These are phyloP conservation scores for Myodes glareolus DNA, from an alignment of 2,113 vertebrate species.

Conservation along the genomic window DNA sequence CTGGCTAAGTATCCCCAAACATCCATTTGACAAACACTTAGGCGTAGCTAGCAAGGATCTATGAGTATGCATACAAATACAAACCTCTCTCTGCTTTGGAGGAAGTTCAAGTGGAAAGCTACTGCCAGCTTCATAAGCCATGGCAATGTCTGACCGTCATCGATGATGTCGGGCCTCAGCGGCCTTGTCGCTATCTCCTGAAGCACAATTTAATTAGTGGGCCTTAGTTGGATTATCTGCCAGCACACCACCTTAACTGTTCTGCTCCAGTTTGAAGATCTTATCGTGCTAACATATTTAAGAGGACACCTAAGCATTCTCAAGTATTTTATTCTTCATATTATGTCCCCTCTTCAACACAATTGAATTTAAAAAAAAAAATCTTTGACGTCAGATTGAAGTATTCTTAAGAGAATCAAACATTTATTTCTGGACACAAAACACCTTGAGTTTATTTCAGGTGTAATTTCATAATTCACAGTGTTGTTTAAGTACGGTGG, in stretches of 20 bases:
- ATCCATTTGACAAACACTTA: not conserved
- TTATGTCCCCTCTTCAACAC: not conserved
- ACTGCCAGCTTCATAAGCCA: constrained; percentile 73
- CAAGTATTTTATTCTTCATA: constrained; percentile 50
- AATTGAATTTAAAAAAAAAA: constrained; percentile 36
- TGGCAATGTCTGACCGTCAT: constrained; percentile 81
- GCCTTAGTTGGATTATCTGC: constrained; percentile 66
- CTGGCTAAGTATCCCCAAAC: not conserved
- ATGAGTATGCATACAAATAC: not conserved
- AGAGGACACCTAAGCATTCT: constrained; percentile 62
- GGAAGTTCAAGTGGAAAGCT: constrained; percentile 71
- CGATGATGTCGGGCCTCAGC: constrained; percentile 67
- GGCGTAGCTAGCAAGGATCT: constrained; percentile 10
- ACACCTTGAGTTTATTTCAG: constrained; percentile 28
- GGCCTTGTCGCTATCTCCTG: constrained; percentile 69
- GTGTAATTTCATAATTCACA: not conserved
- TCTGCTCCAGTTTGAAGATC: constrained; percentile 51
- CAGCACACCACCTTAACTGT: constrained; percentile 68
- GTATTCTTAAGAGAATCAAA: constrained; percentile 31
- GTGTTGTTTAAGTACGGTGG: not conserved
- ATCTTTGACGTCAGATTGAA: constrained; percentile 65
- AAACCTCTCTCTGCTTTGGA: constrained; percentile 47
- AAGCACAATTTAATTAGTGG: constrained; percentile 79
- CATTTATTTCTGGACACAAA: constrained; percentile 32
- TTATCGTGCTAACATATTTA: constrained; percentile 58